Evolutionary conservation across 2,797 vertebrate genomes (phyloP).

Genomic region (Astyanax mexicanus): DNA sequence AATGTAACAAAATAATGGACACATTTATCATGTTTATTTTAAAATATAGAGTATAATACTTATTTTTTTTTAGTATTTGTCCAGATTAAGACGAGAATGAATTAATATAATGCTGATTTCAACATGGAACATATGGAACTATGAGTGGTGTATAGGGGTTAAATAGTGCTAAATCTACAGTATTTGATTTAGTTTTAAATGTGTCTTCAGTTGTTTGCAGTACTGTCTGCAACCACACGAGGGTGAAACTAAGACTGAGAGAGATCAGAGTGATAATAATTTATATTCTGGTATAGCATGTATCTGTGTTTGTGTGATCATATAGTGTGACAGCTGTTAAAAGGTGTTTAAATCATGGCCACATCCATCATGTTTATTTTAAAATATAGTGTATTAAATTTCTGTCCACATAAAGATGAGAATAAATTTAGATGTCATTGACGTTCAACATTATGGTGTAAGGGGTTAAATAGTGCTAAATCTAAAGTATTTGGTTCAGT

Average conservation of each 20-base stretch:
- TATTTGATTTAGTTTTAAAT: too few relatives aligned
- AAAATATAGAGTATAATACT: background rate
- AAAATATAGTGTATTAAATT: background rate
- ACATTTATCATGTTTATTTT: background rate
- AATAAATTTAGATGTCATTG: too few relatives aligned
- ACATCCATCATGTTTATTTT: background rate
- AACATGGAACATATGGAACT: too few relatives aligned
- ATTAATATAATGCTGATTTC: too few relatives aligned
- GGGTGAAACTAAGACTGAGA: conserved; percentile 18
- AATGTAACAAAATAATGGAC: background rate
- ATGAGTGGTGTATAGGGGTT: too few relatives aligned
- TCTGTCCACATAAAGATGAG: too few relatives aligned
- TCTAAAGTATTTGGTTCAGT: too few relatives aligned
- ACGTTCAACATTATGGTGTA: too few relatives aligned
- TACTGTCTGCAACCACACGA: conserved; percentile 39
- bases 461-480: too few relatives aligned
- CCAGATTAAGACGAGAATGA: too few relatives aligned
- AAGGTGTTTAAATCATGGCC: background rate
- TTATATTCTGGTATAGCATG: background rate
- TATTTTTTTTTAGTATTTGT: background rate
- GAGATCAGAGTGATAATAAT: background rate
- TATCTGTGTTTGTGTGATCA: background rate
- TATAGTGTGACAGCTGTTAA: background rate
- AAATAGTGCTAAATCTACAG: too few relatives aligned
- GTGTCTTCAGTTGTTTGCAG: background rate